Evolutionary conservation across 2,888 invertebrate species (phyloP), one percentile per base, ranked within the genome.

Genomic region (Plemyria rubiginata): DNA sequence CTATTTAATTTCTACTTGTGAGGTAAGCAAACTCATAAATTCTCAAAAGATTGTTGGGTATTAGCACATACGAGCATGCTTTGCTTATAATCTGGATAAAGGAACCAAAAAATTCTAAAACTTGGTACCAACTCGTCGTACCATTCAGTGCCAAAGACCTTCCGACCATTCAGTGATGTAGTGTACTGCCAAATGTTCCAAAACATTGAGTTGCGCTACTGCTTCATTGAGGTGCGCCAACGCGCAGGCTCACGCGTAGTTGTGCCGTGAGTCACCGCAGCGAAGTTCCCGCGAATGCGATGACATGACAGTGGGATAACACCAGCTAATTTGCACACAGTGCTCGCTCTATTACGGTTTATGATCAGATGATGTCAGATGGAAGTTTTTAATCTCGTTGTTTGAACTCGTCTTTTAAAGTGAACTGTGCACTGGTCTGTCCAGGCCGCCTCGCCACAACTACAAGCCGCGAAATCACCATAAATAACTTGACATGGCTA

Each of bases 251-350:
- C 50, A 13, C 51, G 40, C 52, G 29, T 46, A 29, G 46, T 52
- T 51, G 29, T 32, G 29, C 41, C 15, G 32, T 53, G 59, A 53
- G 48, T 59, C 59, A 58, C 8, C 13, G 59, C 48, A 4, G 45
- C 38, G 40, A 46, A 40, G 46, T 52, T 52, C 38, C 46, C 58
- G 58, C 52, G 58, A 4, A 15, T 36, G 13, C 43, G 51, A 41
- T 32, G 55, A 38, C 29, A 40, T 28, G 2, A 9, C 12, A 29
- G 9, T 28, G 8, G 45, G 43, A 38, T 55, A 59, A 29, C 50
- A 48, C 51, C n/a, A 45, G 57, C 43, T 57, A 43, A 50, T 57
- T 57, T 43, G 51, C 46, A 46, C 51, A 46, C 52, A 53, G 46
- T 41, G 29, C 15, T 22, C 13, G 11, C 22, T 43, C 43, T 43